These are phyloP conservation scores for Xyliphius kryptos DNA, from an alignment of 2,113 vertebrate genomes.

Conservation along the genomic window DNA sequence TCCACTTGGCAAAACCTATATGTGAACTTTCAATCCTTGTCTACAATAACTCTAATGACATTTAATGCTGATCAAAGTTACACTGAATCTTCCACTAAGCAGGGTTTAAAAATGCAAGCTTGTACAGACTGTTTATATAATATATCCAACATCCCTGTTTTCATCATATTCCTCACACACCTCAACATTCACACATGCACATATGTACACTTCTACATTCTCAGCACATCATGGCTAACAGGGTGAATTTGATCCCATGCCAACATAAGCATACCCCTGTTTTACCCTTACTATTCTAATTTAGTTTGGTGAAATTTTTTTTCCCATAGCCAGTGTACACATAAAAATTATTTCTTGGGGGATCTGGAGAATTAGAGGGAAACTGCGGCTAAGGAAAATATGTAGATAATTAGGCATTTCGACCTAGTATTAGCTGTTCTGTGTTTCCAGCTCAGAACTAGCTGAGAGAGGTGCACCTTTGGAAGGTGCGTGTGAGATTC, in stretches of 20 bases:
- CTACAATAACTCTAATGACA: conserved; percentile 53
- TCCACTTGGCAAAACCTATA: conserved; percentile 45
- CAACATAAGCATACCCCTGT: no score
- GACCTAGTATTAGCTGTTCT: conserved; percentile 79
- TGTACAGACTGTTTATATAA: conserved; percentile 79
- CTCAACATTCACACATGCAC: conserved; percentile 49
- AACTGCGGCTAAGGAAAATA: no score
- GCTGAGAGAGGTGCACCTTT: conserved; percentile 51
- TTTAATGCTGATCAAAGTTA: conserved; percentile 61
- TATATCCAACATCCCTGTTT: conserved; percentile 54
- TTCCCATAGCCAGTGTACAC: no score
- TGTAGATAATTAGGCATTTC: no score
- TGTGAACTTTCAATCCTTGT: conserved; percentile 60
- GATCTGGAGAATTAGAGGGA: no score
- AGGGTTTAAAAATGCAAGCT: conserved; percentile 86
- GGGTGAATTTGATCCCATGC: no score
- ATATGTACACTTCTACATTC: conserved; percentile 48
- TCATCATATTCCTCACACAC: conserved; percentile 12
- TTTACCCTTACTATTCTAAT: no score
- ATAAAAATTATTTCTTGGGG: no score
- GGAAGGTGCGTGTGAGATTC: conserved; percentile 24
- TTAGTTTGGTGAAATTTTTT: no score
- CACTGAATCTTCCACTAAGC: no score
- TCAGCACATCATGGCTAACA: conserved; percentile 37
- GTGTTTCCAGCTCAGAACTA: conserved; percentile 75